Conservation (phyloP, 2,888 invertebrate genomes). For the Nudaria mundana region DNA sequence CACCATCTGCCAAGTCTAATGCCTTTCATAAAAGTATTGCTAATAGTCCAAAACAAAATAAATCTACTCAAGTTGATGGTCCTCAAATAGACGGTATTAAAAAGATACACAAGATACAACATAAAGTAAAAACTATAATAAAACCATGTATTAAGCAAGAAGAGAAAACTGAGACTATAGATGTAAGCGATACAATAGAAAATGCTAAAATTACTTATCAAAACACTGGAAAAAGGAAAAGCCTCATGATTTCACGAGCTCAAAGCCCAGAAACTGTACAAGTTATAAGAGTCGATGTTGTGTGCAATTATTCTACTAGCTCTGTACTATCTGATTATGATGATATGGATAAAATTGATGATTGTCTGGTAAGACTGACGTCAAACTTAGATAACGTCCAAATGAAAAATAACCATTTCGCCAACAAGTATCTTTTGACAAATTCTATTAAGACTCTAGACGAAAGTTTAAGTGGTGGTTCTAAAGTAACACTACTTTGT, state of each 20-base stretch:
- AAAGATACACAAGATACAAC: constrained; percentile 31
- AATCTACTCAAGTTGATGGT: constrained; percentile 48
- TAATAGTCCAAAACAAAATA: constrained; percentile 46
- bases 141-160: constrained; percentile 26
- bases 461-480: constrained; percentile 59
- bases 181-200: constrained; percentile 30
- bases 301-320: constrained; percentile 55
- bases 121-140: constrained; percentile 29
- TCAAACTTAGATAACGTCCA: constrained; percentile 34
- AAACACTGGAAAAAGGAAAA: constrained; percentile 63
- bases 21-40: constrained; percentile 41
- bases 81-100: constrained; percentile 30
- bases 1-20: constrained; percentile 60
- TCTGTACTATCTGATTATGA: constrained; percentile 44
- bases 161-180: constrained; percentile 25
- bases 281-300: constrained; percentile 74
- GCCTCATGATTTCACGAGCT: constrained; percentile 67
- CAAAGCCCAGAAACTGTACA: constrained; percentile 74
- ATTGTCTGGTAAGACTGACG: constrained; percentile 14
- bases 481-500: constrained; percentile 71
- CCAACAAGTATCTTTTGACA: constrained; percentile 63
- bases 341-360: constrained; percentile 37
- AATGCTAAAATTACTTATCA: constrained; percentile 58
- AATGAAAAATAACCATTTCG: constrained; percentile 46
- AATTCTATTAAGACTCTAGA: constrained; percentile 66